A percentile compares a stretch with the other conserved stretches of the same genome.
phyloP scores from a whole-genome alignment of 2,113 vertebrate genomes.

The Microtus oregoni region DNA sequence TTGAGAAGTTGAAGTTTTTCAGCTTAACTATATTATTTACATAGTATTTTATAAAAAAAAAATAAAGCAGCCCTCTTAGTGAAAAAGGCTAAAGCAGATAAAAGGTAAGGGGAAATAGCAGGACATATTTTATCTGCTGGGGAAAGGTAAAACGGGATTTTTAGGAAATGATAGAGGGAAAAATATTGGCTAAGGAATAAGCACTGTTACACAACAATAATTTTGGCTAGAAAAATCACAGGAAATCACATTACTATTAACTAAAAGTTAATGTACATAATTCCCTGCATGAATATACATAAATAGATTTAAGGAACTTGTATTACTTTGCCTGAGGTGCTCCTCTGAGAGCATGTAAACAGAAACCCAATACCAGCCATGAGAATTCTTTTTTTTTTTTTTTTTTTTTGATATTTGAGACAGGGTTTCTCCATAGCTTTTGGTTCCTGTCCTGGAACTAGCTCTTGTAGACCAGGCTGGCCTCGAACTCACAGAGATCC shows the following conservation, averaged over 20 bases:
- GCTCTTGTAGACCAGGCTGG: too few species aligned
- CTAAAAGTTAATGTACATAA: neutral
- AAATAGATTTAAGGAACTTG: neutral
- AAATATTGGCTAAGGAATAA: neutral
- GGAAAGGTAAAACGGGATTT: neutral
- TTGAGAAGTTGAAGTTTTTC: neutral
- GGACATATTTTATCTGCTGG: neutral
- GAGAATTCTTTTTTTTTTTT: neutral
- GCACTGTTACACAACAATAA: neutral
- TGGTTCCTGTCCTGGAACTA: too few species aligned
- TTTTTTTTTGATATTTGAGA: too few species aligned
- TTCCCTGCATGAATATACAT: neutral
- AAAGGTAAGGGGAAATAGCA: fast-evolving
- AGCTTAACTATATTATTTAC: conserved; percentile 25
- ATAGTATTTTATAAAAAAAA: conserved; percentile 32
- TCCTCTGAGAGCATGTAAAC: neutral
- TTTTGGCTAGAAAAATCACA: neutral
- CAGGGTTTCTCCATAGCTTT: too few species aligned
- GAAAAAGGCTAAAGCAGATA: neutral
- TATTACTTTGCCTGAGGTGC: neutral
- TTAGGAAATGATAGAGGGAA: neutral
- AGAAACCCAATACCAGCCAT: neutral
- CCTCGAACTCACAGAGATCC: too few species aligned
- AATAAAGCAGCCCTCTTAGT: neutral
- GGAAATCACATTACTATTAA: neutral